Base-by-base conservation (phyloP, 2,113 vertebrate genomes). In the Alectura lathami region DNA sequence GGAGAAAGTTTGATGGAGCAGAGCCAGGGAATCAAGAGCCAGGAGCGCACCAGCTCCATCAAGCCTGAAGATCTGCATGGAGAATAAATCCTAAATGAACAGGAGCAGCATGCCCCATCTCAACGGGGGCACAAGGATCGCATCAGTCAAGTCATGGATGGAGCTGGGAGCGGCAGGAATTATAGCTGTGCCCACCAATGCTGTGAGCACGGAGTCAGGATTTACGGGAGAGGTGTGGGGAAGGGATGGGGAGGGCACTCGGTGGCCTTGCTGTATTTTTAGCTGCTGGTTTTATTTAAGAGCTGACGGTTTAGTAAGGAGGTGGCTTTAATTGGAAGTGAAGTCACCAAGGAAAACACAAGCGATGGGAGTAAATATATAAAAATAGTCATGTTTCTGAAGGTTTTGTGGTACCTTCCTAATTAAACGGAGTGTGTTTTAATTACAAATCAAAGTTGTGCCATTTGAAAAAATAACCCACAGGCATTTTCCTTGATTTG, bases 391-490 rank as follows among this genome's bases (percentile, higher is more conserved):
- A 12, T 24, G 57, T 94, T 95, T 92, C 73, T 91, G 69, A 78
- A 90, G 91, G 70, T 87, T 89, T 70, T 69, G 26, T 70, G 57
- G 78, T 85, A 80, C 88, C 83, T 87, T 42, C 20, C 62, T 94
- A 85, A 95, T 94, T 91, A 96, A 96, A 87, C 38, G 50, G 77
- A 80, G 89, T 10, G 3, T 40, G 4, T 47, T 93, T 92, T 94
- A 94, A 95, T 91, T 89, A 69, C 82, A 79, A 83, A 85, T 82
- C 81, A 93, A 90, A 91, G 26, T 57, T 67, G 51, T 76, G 56
- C 21, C 43, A 57, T 81, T 81, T 48, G 4, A 20, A 57, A 43
- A 67, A 74, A 45, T 2, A 83, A 67, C 27, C 45, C 12, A 32
- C 42, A 42, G 66, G 45, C 53, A 29, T 75, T 77, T 70, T 26